Evolutionary conservation across 2,113 vertebrate genomes (phyloP).

Genomic region (Syngnathus floridae): DNA sequence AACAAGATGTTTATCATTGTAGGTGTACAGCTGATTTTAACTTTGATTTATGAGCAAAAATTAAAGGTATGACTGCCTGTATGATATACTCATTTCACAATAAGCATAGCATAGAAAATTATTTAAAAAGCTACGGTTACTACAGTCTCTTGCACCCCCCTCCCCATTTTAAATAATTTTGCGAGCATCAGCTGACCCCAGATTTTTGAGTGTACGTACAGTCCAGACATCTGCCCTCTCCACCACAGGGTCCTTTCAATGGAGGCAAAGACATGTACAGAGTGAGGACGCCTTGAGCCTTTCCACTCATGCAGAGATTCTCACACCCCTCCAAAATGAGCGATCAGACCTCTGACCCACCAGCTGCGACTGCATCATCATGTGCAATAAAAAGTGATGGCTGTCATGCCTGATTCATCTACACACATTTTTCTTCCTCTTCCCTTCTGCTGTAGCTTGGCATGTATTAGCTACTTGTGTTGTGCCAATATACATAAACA

Average conservation of each 20-base stretch:
- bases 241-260: not conserved
- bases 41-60: too few species aligned
- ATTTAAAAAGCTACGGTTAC: not conserved
- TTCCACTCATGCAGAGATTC: not conserved
- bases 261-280: not conserved
- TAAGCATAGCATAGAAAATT: too few species aligned
- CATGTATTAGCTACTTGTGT: too few species aligned
- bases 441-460: too few species aligned
- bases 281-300: constrained; percentile 13
- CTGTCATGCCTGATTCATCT: constrained; percentile 4
- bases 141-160: not conserved
- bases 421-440: not conserved
- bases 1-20: too few species aligned
- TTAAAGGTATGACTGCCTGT: too few species aligned
- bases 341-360: constrained; percentile 7
- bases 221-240: not conserved
- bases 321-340: not conserved
- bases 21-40: too few species aligned
- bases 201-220: not conserved
- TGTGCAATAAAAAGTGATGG: constrained; percentile 9
- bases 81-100: too few species aligned
- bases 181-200: not conserved
- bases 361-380: constrained; percentile 13
- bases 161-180: not conserved
- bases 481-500: too few species aligned